A percentile compares a stretch with the other conserved stretches of the same genome.
Conservation (phyloP, 2,888 invertebrate genomes). For the Rotaria magnacalcarata region DNA sequence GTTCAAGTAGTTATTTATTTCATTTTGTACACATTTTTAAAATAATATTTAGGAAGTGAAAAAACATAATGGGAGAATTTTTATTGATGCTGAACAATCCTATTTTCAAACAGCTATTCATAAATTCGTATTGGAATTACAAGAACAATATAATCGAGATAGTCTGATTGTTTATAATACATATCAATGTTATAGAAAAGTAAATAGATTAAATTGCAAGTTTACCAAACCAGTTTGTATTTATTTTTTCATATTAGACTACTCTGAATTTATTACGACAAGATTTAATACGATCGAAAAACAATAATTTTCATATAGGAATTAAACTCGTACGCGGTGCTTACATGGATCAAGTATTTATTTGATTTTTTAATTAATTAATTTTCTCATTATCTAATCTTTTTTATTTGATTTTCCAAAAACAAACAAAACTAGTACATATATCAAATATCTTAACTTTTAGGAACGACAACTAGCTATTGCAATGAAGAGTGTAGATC, state of each 20-base stretch:
- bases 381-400: background rate
- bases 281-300: conserved; percentile 86
- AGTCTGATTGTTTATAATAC: conserved; percentile 90
- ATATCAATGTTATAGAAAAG: conserved; percentile 90
- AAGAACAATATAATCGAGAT: conserved; percentile 81
- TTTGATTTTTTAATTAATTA: background rate
- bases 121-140: conserved; percentile 90
- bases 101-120: conserved; percentile 99
- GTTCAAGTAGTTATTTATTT: background rate
- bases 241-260: conserved; percentile 48
- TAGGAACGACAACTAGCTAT: conserved; percentile 76
- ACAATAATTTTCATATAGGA: conserved; percentile 95
- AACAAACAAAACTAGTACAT: background rate
- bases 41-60: conserved; percentile 68
- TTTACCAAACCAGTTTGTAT: background rate
- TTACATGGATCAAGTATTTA: conserved; percentile 80
- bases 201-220: background rate
- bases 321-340: conserved; percentile 96
- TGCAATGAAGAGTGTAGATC: conserved; percentile 87
- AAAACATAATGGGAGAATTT: conserved; percentile 85
- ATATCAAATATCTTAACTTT: background rate
- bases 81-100: conserved; percentile 98
- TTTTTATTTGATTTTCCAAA: background rate
- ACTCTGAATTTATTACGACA: conserved; percentile 71
- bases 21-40: background rate